These are phyloP conservation scores for Watsonalla cultraria DNA, from an alignment of 2,888 invertebrate species.

Conservation along the genomic window DNA sequence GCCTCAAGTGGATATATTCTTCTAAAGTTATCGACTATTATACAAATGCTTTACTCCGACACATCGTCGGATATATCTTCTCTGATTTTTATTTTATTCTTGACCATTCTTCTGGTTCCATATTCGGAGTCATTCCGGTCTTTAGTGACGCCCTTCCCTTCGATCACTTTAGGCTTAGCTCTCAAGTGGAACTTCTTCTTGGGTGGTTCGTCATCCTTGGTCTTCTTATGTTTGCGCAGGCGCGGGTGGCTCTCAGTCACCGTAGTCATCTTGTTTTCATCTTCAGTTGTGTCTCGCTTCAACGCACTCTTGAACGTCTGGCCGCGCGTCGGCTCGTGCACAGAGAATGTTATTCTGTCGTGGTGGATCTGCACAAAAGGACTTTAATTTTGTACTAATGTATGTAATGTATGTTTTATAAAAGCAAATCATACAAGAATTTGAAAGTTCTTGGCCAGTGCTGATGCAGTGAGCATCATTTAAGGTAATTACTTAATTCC, in stretches of 20 bases:
- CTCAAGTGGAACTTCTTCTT: conserved; percentile 42
- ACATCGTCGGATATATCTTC: conserved; percentile 64
- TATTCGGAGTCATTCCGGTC: conserved; percentile 56
- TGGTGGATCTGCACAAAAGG: conserved; percentile 53
- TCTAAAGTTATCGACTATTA: background rate
- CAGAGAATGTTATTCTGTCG: conserved; percentile 66
- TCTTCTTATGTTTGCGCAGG: conserved; percentile 35
- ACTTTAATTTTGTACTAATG: too few species aligned
- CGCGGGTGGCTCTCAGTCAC: conserved; percentile 26
- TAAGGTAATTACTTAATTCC: too few species aligned
- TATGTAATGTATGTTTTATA: too few species aligned
- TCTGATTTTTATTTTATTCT: conserved; percentile 58
- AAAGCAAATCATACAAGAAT: too few species aligned
- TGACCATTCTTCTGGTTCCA: conserved; percentile 30
- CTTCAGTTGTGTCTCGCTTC: conserved; percentile 49
- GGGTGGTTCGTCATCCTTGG: conserved; percentile 28
- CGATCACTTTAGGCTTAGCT: conserved; percentile 34
- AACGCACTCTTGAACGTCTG: conserved; percentile 69
- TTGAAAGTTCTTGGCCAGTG: too few species aligned
- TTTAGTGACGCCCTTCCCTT: conserved; percentile 55
- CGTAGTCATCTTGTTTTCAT: conserved; percentile 29
- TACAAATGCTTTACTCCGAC: conserved; percentile 39
- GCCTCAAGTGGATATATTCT: background rate
- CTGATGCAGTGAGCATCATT: too few species aligned
- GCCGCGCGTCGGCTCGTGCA: conserved; percentile 65